Evolutionary conservation across 2,113 vertebrate genomes (phyloP), one percentile per base, ranked within the genome.

Genomic region (Eleginops maclovinus): DNA sequence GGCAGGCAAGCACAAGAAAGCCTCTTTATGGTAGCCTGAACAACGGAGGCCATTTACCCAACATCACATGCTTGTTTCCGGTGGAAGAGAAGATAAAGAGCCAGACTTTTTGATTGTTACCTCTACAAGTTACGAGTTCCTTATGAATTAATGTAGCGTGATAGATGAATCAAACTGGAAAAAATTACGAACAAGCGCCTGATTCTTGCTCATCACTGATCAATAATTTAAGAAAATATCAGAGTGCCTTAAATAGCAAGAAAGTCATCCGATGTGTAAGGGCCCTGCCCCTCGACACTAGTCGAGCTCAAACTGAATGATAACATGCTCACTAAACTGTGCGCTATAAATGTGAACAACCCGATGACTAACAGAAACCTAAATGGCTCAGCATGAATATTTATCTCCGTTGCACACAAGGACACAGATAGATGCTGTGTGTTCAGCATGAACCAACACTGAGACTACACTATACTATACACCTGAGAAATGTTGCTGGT

Each of bases 21-120:
- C 87, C 85, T 87, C 88, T 92, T 91, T 88, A 90, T 88, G 83
- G 86, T 51, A 64, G 76, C 64, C 78, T 82, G 86, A 92, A 93
- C 91, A 94, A 90, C 92, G 92, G 86, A 82, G 76, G 65, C 91
- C 82, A 89, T 95, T 94, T 93, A 94, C 77, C 59, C 84, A 79
- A 85, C 53, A 64, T 49, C 88, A 72, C 81, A 85, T 89, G 76
- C 87, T 60, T 60, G 85, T 87, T 91, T 92, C 86, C 69, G 72
- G 81, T 65, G 62, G 60, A 74, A 49, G 73, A 75, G 65, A 81
- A 79, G 84, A 85, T 75, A 84, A 82, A 88, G 80, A 79, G 36
- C 15, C n/a, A 26, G 19, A 22, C 15, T 26, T 63, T 81, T 15
- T 78, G 60, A 85, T 62, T 75, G 68, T 85, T 60, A 62, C 41